Conservation (phyloP, 92 coral and sea anemone genomes). For the Parazoanthus swiftii region DNA sequence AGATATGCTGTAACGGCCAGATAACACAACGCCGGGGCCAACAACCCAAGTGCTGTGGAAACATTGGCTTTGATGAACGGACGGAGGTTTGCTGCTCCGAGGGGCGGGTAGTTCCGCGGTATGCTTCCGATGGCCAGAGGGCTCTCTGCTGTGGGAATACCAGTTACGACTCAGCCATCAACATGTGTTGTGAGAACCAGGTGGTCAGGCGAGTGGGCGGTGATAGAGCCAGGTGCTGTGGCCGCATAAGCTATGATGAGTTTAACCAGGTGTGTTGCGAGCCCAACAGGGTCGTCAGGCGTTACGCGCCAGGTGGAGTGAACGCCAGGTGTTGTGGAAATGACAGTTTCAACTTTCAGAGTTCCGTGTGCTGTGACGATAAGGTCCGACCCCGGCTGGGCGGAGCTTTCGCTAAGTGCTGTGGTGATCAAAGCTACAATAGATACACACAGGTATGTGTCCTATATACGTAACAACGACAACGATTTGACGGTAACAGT, state of each 20-base stretch:
- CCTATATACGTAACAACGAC: neutral
- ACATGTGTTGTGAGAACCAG: constrained; percentile 54
- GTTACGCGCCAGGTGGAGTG: constrained; percentile 38
- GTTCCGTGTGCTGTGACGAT: constrained; percentile 44
- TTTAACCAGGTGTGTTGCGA: constrained; percentile 43
- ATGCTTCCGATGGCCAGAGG: constrained; percentile 28
- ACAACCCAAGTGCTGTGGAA: constrained; percentile 47
- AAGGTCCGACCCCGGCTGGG: constrained; percentile 26
- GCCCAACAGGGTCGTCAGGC: constrained; percentile 21
- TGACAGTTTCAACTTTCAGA: constrained; percentile 38
- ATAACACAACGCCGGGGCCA: constrained; percentile 27
- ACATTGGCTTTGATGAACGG: constrained; percentile 28
- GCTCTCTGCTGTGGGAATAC: constrained; percentile 43
- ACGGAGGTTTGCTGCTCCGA: constrained; percentile 52
- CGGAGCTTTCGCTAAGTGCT: constrained; percentile 48
- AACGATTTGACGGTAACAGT: neutral
- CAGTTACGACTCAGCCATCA: constrained; percentile 24
- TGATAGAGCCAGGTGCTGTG: constrained; percentile 41
- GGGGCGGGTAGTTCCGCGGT: constrained; percentile 26
- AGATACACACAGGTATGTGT: constrained; percentile 9
- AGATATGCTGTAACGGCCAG: constrained; percentile 48
- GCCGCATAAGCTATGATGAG: constrained; percentile 29
- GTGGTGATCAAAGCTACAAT: constrained; percentile 43
- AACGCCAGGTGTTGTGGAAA: constrained; percentile 50
- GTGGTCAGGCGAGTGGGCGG: constrained; percentile 38